phyloP scores from a whole-genome alignment of 2,113 vertebrate species.

The Zonotrichia leucophrys region DNA sequence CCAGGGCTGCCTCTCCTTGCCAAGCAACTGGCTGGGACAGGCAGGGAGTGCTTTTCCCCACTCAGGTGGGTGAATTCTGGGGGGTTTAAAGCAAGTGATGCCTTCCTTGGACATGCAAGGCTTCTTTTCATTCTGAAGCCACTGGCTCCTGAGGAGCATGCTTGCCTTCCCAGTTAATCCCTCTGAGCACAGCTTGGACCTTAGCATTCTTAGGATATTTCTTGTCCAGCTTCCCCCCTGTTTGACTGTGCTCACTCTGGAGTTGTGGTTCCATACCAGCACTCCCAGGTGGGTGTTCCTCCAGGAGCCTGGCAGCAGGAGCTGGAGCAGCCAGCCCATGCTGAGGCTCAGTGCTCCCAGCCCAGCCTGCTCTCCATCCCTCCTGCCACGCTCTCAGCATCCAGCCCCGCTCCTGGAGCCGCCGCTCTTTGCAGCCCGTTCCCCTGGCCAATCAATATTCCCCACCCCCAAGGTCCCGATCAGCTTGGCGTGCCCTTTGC shows the following conservation, averaged over 20 bases:
- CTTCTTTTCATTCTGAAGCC: not conserved
- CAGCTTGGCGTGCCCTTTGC: constrained; percentile 45
- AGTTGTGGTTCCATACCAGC: not conserved
- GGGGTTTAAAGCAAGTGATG: not conserved
- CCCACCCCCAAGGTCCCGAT: not conserved
- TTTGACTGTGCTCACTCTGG: not conserved
- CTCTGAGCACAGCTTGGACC: not conserved
- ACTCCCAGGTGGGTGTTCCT: not conserved
- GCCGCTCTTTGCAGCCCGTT: not conserved
- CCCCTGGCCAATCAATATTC: not conserved
- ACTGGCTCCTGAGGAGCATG: not conserved
- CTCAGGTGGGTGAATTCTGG: not conserved
- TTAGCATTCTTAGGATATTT: not conserved
- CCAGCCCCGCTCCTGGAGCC: not conserved
- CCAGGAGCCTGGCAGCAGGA: not conserved
- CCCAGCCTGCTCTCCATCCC: not conserved
- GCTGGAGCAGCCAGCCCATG: not conserved
- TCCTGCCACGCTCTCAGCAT: not conserved
- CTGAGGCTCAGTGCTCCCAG: not conserved
- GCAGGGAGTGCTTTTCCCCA: not conserved
- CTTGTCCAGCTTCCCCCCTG: not conserved
- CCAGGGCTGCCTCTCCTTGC: not conserved
- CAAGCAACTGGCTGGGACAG: not conserved
- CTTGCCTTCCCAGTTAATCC: not conserved
- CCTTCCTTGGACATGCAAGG: not conserved